Base-by-base conservation (phyloP, 92 coral and sea anemone species). In the Actinostola sp. region DNA sequence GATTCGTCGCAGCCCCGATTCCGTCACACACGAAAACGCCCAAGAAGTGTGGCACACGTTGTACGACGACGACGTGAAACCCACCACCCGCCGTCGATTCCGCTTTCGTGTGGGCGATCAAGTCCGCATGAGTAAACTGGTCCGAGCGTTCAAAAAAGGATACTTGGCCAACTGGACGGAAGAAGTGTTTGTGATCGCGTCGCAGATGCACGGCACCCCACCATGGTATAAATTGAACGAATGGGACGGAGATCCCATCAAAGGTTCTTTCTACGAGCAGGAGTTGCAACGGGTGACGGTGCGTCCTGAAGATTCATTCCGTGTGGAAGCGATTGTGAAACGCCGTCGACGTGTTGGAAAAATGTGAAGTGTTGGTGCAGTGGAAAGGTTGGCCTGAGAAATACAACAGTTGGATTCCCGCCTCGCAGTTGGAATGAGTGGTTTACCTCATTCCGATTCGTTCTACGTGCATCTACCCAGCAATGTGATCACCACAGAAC, bases 191-290 rank as follows among this genome's bases (percentile, higher is more conserved):
- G 66, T 67, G 68, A 35, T 79, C 32, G 29, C 41, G 29, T 26
- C 24, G 0, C 66, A 38, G 3, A 0, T 38, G n/a, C 52, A 12
- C 6, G 85, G 76, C 1, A 26, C 36, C 7, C 32, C 78, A 10
- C 1, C 57, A 6, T 42, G 80, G 3, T 84, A 78, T 45, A 84
- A 84, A 45, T 7, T 78, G 8, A 36, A 65, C 0, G 85, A 84
- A 36, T 57, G 60, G 29, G 89, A 84, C 45, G 81, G 65, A 0
- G 68, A 75, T 3, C 46, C 61, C 15, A 17, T 73, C 0, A 3
- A 15, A n/a, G 89, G 89, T 0, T 71, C 82, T 30, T 84, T 84
- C 33, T 84, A 84, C 21, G 68, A 20, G 10, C 61, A 71, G 16
- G 81, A 84, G 41, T 39, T n/a, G n/a, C n/a, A n/a, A n/a, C n/a